Conservation (phyloP, 2,113 vertebrate species). For the Colius striatus region DNA sequence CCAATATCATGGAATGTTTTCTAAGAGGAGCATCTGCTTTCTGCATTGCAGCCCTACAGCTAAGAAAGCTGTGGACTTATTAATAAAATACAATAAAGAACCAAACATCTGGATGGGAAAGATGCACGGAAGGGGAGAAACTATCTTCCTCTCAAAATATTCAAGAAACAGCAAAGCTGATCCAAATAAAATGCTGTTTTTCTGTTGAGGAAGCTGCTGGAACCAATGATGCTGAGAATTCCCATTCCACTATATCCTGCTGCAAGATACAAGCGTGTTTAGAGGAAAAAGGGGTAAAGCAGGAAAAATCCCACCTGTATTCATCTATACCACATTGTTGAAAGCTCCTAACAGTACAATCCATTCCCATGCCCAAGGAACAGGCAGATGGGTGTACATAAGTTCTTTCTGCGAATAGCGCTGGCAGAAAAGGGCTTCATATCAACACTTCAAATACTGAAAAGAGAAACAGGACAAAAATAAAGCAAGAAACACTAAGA, state of each 20-base stretch:
- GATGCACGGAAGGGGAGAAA: neutral
- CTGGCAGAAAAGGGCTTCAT: slow-evolving; percentile 62
- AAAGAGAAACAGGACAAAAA: slow-evolving; percentile 70
- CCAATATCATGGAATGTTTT: neutral
- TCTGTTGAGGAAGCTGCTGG: slow-evolving; percentile 33
- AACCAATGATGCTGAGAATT: slow-evolving; percentile 10
- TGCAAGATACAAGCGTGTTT: slow-evolving; percentile 11
- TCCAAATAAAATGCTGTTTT: slow-evolving; percentile 17
- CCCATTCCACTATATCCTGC: neutral
- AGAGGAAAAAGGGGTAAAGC: neutral
- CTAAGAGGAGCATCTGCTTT: slow-evolving; percentile 25
- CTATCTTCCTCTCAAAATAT: neutral
- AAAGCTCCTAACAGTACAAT: neutral
- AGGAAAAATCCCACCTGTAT: slow-evolving; percentile 36
- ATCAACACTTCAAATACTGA: slow-evolving; percentile 63
- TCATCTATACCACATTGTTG: neutral
- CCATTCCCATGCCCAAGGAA: slow-evolving; percentile 20
- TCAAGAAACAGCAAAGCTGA: neutral
- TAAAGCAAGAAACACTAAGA: slow-evolving; percentile 63
- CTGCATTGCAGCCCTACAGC: slow-evolving; percentile 10
- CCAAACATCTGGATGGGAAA: neutral
- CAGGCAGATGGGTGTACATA: slow-evolving; percentile 56
- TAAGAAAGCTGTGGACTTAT: neutral
- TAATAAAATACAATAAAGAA: slow-evolving; percentile 47
- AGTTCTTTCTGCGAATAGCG: slow-evolving; percentile 46